Base-by-base conservation (phyloP, 2,888 invertebrate species). In the Hirudinaria manillensis region DNA sequence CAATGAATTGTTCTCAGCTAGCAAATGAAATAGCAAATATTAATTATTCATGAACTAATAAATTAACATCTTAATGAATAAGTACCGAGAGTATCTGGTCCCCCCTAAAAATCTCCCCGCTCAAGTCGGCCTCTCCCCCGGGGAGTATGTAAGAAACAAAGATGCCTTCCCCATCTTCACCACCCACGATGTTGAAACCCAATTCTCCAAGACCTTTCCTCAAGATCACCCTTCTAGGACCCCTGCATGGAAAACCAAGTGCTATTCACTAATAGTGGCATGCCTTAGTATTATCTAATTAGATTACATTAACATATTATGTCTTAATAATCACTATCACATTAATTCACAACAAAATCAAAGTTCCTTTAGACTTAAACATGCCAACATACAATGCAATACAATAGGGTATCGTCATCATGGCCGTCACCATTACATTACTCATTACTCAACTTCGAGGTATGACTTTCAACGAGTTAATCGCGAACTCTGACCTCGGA, bases 181-280 rank as follows among this genome's bases (percentile, higher is more conserved):
- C 99, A 70, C 99, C 99, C 27, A 99, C 97, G 80, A 99, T 99
- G 87, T 99, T 99, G 88, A 96, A 95, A 77, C 99, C 98, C 78
- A 99, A 89, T n/a, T 98, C 97, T 78, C 91, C 90, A 10, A 89
- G 87, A 34, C 95, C 94, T 86, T 96, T 96, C 84, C 92, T 91
- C 79, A 98, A 88, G 45, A 91, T 90, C 65, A 96, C 92, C 74
- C 92, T 92, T 80, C 96, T 90, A 76, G 91, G 89, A 83, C 92
- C 92, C 85, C 92, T 84, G 81, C 2, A 70, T 16, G 1, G 61
- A 27, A 7, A 61, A 61, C 13, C 53, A 53, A 53, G 21, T 53
- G 13, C 21, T 53, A 16, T 53, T 16, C 21, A 21, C 53, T 16
- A 16, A 53, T 53, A 21, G 21, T 16, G 29, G 4, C 29, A 13